Base-by-base conservation (phyloP, 2,797 vertebrate genomes). In the Moxostoma hubbsi region DNA sequence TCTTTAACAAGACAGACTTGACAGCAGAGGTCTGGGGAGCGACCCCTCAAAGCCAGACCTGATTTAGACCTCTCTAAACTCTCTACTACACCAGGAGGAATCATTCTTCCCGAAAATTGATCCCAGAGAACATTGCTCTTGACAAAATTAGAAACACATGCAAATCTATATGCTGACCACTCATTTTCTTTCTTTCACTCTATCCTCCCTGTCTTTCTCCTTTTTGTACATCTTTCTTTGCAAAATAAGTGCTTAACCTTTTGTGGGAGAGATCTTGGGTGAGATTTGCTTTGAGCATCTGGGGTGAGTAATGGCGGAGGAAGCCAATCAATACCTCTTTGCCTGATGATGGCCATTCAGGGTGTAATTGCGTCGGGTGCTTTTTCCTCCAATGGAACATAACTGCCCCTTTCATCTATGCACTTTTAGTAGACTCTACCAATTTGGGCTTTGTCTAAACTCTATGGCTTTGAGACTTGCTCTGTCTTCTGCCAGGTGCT, bases 381-480 rank as follows among this genome's bases (percentile, higher is more conserved):
- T 86, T 90, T 90, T 90, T 87, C 81, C 88, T 83, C 80, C 75
- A 72, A 65, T 76, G 83, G 86, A 83, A 83, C 79, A 84, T 85
- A 85, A 89, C 87, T 87, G 87, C 76, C 66, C 86, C 87, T 91
- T 90, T 91, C 89, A 90, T 90, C 88, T 84, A 49, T 79, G 16
- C 58, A 80, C 69, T 77, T 81, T 79, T 69, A 83, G 75, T 65
- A 82, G 82, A 84, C 82, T 69, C 53, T 8, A 51, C 80, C 70
- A 80, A 80, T 83, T 83, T 47, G n/a, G 66, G 61, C 79, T 82
- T 86, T 86, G 81, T 84, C 82, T 77, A 58, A 72, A 47, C 75
- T 79, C 54, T 82, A 84, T 79, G 62, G 78, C 67, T 70, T 68
- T 73, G 18, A 45, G 61, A 63, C 82, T 72, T 7, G 9, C 46